These are phyloP conservation scores for Garrulus glandarius DNA, from an alignment of 2,797 vertebrate genomes.

Conservation along the genomic window DNA sequence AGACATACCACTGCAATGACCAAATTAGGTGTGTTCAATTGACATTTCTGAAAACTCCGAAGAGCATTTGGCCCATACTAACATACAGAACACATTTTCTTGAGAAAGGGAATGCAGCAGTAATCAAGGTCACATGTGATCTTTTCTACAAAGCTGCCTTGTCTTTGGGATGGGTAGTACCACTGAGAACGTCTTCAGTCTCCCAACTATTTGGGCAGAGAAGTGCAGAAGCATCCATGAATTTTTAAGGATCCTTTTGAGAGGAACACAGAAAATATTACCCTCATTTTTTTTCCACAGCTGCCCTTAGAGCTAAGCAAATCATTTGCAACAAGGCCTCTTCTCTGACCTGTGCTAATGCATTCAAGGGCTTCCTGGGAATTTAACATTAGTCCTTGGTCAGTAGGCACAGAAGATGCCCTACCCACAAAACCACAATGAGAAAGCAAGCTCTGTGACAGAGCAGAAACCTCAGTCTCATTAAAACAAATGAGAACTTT, in stretches of 20 bases:
- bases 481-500: not conserved
- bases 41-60: not conserved
- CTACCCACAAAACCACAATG: not conserved
- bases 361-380: not conserved
- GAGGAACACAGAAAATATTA: not conserved
- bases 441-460: not conserved
- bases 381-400: not conserved
- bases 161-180: not conserved
- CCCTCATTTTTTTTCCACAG: not conserved
- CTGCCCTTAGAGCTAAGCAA: not conserved
- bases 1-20: not conserved
- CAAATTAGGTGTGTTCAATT: not conserved
- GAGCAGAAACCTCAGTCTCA: not conserved
- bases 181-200: not conserved
- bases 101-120: not conserved
- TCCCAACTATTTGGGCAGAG: not conserved
- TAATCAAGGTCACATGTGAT: accelerated
- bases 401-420: not conserved
- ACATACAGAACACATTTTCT: not conserved
- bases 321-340: not conserved
- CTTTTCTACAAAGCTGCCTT: not conserved
- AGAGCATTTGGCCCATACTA: not conserved
- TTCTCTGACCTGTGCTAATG: not conserved
- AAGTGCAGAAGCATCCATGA: not conserved
- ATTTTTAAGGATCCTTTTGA: not conserved